phyloP scores from a whole-genome alignment of 2,888 invertebrate species.

The Macrophya alboannulata region DNA sequence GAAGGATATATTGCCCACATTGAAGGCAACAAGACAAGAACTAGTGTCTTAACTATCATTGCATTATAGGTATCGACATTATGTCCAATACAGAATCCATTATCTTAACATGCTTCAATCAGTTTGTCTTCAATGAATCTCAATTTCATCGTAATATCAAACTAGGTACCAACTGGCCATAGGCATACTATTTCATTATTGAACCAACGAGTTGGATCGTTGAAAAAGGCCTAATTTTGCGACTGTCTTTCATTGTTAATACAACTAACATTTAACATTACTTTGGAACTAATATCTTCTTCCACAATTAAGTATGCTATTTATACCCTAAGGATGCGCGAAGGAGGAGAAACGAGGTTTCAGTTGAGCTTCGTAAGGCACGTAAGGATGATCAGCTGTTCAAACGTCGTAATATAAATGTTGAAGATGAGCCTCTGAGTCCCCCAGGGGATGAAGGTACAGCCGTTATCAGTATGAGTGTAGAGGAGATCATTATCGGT shows the following conservation, averaged over 20 bases:
- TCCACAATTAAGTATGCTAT: background rate
- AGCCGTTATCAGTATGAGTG: slow-evolving; percentile 81
- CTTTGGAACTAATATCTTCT: background rate
- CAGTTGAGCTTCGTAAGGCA: slow-evolving; percentile 95
- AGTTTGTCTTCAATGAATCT: background rate
- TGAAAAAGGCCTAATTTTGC: background rate
- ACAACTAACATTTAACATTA: too few species aligned
- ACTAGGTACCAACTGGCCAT: background rate
- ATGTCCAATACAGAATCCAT: too few species aligned
- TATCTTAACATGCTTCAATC: background rate
- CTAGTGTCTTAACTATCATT: too few species aligned
- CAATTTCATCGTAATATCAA: background rate
- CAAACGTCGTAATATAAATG: slow-evolving; percentile 92
- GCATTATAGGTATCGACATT: too few species aligned
- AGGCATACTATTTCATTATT: background rate
- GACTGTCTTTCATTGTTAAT: too few species aligned
- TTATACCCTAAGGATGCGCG: slow-evolving; percentile 88
- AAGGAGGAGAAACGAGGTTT: slow-evolving; percentile 93
- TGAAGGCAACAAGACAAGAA: background rate
- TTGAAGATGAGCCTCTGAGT: slow-evolving; percentile 80
- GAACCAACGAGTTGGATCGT: background rate
- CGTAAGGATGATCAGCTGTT: slow-evolving; percentile 96
- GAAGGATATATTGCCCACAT: background rate
- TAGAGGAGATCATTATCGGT: slow-evolving; percentile 88
- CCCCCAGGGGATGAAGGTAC: slow-evolving; percentile 80